Conservation (phyloP, 2,888 invertebrate species). For the Slavum lentiscoides region DNA sequence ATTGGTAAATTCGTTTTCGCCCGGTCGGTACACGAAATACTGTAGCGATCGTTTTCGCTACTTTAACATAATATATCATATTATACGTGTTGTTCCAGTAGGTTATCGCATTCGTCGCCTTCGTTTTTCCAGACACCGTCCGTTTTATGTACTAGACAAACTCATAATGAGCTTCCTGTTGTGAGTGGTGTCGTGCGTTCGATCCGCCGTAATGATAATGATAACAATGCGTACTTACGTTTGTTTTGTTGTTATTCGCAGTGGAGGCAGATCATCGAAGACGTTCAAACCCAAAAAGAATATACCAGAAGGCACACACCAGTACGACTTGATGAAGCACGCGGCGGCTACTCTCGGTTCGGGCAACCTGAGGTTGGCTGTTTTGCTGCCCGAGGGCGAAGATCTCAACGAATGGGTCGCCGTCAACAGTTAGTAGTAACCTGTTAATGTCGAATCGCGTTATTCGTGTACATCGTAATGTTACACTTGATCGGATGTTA, state of each 20-base stretch:
- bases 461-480: too few relatives aligned
- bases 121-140: constrained; percentile 14
- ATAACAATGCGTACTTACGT: not conserved
- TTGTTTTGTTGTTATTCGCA: constrained; percentile 59
- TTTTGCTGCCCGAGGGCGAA: constrained; percentile 96
- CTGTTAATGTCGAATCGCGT: not conserved
- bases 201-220: not conserved
- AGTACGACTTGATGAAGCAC: constrained; percentile 98
- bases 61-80: not conserved
- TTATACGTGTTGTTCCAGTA: not conserved
- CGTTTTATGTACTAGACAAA: constrained; percentile 35
- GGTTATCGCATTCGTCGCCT: not conserved
- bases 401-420: constrained; percentile 99
- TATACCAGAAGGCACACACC: constrained; percentile 97
- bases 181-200: constrained; percentile 1
- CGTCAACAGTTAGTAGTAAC: constrained; percentile 85
- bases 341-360: constrained; percentile 98
- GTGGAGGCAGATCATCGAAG: constrained; percentile 89
- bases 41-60: not conserved
- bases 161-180: constrained; percentile 52
- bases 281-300: constrained; percentile 99
- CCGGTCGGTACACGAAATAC: not conserved
- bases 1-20: not conserved
- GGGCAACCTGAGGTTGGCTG: constrained; percentile 93
- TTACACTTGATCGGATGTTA: too few relatives aligned